Conservation (phyloP, 2,888 invertebrate species). For the Seira sanloemensis region DNA sequence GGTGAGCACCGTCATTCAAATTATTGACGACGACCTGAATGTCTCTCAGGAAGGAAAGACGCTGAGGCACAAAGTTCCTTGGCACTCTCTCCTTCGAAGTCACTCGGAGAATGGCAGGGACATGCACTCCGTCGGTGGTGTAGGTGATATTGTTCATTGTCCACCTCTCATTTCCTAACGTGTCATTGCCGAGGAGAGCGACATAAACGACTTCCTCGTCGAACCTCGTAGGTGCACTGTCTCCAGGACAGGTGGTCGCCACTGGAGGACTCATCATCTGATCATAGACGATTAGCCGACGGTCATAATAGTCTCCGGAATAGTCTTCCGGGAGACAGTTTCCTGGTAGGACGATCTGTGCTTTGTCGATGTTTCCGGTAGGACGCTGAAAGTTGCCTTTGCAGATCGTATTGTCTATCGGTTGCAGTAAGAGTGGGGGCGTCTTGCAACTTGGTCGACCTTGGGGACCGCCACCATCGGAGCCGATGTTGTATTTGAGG, state of each 20-base stretch:
- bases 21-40: conserved; percentile 63
- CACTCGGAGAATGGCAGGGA: not conserved
- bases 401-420: not conserved
- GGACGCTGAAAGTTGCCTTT: not conserved
- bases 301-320: not conserved
- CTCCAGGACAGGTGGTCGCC: conserved; percentile 8
- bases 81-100: not conserved
- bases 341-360: not conserved
- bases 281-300: not conserved
- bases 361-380: not conserved
- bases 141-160: conserved; percentile 30
- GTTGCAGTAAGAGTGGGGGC: not conserved
- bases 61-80: not conserved
- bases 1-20: conserved; percentile 48
- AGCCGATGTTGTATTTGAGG: not conserved
- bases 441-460: not conserved
- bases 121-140: not conserved
- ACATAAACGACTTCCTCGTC: conserved; percentile 28
- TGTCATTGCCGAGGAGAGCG: conserved; percentile 18
- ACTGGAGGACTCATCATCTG: not conserved
- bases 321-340: not conserved
- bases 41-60: not conserved
- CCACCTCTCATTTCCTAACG: conserved; percentile 14
- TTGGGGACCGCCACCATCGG: not conserved
- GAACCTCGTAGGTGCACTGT: conserved; percentile 13